Percentiles rank a stretch among this genome's conserved stretches.
Evolutionary conservation across 2,113 vertebrate species (phyloP).

Genomic region (Ochotona princeps): DNA sequence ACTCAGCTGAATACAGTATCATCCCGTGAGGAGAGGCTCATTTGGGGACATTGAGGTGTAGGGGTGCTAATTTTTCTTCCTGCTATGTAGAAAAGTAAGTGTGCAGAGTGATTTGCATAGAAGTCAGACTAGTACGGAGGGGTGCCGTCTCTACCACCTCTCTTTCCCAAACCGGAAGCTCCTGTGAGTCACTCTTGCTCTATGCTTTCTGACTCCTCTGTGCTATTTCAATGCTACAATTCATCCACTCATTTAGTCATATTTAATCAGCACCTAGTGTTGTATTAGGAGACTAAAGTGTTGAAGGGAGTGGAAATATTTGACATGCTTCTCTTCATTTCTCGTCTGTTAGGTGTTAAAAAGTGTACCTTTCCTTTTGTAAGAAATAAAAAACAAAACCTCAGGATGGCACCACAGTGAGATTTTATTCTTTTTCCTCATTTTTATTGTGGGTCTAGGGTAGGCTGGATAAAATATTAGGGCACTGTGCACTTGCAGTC

Average conservation of each 20-base stretch:
- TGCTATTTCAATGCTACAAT: background rate
- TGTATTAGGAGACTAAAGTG: background rate
- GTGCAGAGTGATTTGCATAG: background rate
- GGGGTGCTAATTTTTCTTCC: background rate
- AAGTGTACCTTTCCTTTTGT: background rate
- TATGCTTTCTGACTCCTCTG: background rate
- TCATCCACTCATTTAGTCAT: background rate
- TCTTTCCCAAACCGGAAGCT: background rate
- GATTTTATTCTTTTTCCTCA: conserved; percentile 17
- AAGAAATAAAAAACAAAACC: background rate
- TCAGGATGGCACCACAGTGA: background rate
- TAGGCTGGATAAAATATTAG: background rate
- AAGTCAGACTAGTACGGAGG: background rate
- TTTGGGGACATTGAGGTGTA: background rate
- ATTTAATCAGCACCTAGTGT: background rate
- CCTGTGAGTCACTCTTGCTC: background rate
- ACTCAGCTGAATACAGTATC: background rate
- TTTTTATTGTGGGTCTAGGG: conserved; percentile 21
- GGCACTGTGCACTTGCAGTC: background rate
- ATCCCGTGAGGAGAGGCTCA: background rate
- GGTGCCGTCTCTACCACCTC: fast-evolving
- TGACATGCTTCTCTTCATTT: background rate
- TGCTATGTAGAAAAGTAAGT: background rate
- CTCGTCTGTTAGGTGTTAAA: background rate
- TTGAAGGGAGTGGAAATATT: background rate